Base-by-base conservation (phyloP, 2,797 vertebrate genomes). In the Bufotes viridis region DNA sequence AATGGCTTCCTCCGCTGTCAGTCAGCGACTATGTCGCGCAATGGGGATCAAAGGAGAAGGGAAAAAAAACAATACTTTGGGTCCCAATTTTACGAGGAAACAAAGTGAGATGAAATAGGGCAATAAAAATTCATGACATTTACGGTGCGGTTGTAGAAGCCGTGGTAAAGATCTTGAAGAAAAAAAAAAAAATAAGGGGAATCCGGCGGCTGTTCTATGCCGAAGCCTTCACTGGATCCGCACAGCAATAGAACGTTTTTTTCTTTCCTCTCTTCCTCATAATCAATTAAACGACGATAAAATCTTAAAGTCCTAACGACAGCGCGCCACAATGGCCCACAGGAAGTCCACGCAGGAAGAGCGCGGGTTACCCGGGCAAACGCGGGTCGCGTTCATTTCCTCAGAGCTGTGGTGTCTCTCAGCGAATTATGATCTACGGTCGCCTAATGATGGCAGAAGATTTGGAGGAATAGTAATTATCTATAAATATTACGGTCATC, bases 81-180 rank as follows among this genome's bases (percentile, higher is more conserved):
- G 75, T 51, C 75, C 42, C 8, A 18, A 72, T 81, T 85, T 88
- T 88, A 88, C n/a, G 67, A 85, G 87, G 87, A 88, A 74, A 72
- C 81, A 88, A 88, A 88, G 75, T 88, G 87, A 88, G 83, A 85
- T 88, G 78, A 85, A 88, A 88, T 61, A 51, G 61, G 49, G 65
- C 42, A 70, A 88, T 85, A 88, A 88, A 88, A 88, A 85, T 81
- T 85, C 82, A 85, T 88, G 83, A 88, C 87, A 85, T 88, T 88
- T 88, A 88, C 53, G 24, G 87, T 75, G 78, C 60, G 65, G 83
- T 81, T 63, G 78, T 55, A 85, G 58, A 81, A 57, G 82, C 74
- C 69, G 86, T 74, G 24, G 61, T 88, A 60, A 88, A 24, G 42
- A 60, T 29, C 67, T 67, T 55, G 84, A 74, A 53, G 34, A 57